Evolutionary conservation across 2,888 invertebrate species (phyloP), one percentile per base, ranked within the genome.

Genomic region (Polymixis flavicincta): DNA sequence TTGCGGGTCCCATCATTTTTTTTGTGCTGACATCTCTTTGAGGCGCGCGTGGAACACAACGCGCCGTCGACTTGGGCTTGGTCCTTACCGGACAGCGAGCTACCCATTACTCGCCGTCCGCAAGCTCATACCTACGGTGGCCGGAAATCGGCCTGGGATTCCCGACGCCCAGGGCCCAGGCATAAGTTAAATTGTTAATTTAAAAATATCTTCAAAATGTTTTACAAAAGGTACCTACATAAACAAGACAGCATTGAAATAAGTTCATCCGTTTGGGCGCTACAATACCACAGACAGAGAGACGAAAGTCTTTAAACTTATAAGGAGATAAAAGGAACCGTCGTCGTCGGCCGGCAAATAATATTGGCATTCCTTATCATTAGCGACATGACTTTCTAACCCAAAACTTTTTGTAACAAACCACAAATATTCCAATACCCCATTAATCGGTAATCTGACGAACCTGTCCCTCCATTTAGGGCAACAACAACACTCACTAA

Each of bases 381-480:
- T 2, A 54, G 5, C 45, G 0, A 59, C 32, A n/a, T 37, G 14
- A 54, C 60, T 78, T 66, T 66, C 75, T 75, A 60, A 75, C 1
- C 5, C 9, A 28, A 55, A 75, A 55, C 9, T 22, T 55, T 74
- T 54, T 9, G 0, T 19, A 11, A 17, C 3, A 25, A 42, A 45
- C 59, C 19, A 25, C 59, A 61, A 66, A 78, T 54, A 61, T 79
- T 71, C 71, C 71, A 2, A 71, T 54, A 71, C 37, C 45, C 45
- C n/a, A 74, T 66, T 55, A 28, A 42, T 60, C n/a, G 0, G 11
- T 65, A 48, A 54, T 65, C 42, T 65, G 19, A 55, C 28, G 13
- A 55, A 25, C 55, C 13, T 32, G 67, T 28, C 22, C 19, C n/a
- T 4, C 84, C 74, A 55, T 52, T 70, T 59, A 80, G 71, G 76